A percentile compares a stretch with the other conserved stretches of the same genome.
Evolutionary conservation across 2,797 vertebrate species (phyloP).

Genomic region (Sebastes minor): DNA sequence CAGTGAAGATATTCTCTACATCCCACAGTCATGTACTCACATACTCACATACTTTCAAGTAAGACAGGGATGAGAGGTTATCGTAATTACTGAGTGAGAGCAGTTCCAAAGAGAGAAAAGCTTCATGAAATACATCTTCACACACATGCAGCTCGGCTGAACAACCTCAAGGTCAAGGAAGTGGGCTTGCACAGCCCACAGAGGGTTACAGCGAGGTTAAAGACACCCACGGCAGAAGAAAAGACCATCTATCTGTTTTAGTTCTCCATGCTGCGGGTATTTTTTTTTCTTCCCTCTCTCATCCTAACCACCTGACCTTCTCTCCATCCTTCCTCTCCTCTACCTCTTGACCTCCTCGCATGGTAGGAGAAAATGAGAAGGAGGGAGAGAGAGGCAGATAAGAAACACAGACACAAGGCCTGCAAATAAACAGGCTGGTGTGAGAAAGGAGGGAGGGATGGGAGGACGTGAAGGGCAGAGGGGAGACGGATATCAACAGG

Average conservation of each 20-base stretch:
- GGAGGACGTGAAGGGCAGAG: slow-evolving; percentile 21
- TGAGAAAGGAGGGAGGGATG: slow-evolving; percentile 9
- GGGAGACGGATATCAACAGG: slow-evolving; percentile 26
- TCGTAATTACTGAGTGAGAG: slow-evolving; percentile 32
- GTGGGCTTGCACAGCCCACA: slow-evolving; percentile 40
- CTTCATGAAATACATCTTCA: slow-evolving; percentile 1
- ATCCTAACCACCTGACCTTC: slow-evolving; percentile 48
- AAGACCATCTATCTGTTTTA: slow-evolving; percentile 44
- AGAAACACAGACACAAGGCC: slow-evolving; percentile 7
- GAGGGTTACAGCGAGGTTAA: slow-evolving; percentile 47
- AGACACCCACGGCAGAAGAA: slow-evolving; percentile 47
- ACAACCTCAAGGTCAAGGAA: slow-evolving; percentile 47
- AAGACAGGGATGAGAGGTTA: slow-evolving; percentile 14
- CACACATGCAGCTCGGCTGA: slow-evolving; percentile 1
- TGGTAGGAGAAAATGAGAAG: slow-evolving; percentile 30
- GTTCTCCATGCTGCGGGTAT: not conserved
- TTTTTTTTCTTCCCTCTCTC: slow-evolving; percentile 24
- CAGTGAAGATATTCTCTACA: not conserved
- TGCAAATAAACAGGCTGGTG: slow-evolving; percentile 29
- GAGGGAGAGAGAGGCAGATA: not conserved
- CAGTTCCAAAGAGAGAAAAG: slow-evolving; percentile 4
- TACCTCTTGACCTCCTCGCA: slow-evolving; percentile 45
- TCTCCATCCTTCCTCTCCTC: slow-evolving; percentile 39
- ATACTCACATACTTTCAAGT: not conserved
- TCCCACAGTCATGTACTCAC: not conserved